Percentiles rank a stretch among this genome's conserved stretches.
These are phyloP conservation scores for Mastacembelus armatus DNA, from an alignment of 2,797 vertebrate genomes.

Conservation along the genomic window DNA sequence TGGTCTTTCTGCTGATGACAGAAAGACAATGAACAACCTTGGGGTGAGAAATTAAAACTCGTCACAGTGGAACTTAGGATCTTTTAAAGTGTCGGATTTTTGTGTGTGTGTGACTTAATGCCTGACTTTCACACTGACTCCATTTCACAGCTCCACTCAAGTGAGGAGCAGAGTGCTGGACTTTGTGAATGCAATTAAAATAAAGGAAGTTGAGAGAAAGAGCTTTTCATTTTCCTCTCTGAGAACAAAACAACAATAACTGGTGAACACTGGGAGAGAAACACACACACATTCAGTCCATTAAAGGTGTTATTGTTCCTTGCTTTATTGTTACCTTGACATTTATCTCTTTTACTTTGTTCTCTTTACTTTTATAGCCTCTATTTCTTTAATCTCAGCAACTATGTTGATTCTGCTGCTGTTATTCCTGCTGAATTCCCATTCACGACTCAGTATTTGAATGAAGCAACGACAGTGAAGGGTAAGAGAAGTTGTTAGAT, in stretches of 20 bases:
- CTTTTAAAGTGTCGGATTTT: slow-evolving; percentile 27
- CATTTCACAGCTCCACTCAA: slow-evolving; percentile 36
- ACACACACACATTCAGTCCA: not conserved
- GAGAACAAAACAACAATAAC: slow-evolving; percentile 50
- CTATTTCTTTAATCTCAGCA: not conserved
- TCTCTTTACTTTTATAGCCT: slow-evolving; percentile 23
- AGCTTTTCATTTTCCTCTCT: slow-evolving; percentile 24
- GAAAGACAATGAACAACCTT: not conserved
- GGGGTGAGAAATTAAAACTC: slow-evolving; percentile 15
- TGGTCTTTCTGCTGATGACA: slow-evolving; percentile 10
- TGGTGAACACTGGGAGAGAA: slow-evolving; percentile 19
- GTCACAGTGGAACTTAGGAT: not conserved
- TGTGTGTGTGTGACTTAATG: slow-evolving; percentile 24
- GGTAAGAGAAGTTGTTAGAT: not conserved
- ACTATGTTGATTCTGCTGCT: not conserved
- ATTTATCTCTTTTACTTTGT: slow-evolving; percentile 47
- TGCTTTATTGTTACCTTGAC: slow-evolving; percentile 46
- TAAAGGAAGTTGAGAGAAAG: slow-evolving; percentile 50
- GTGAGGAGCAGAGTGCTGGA: slow-evolving; percentile 23
- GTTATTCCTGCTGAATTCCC: not conserved
- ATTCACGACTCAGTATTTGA: not conserved
- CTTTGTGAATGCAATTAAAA: slow-evolving; percentile 54
- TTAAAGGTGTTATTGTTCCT: slow-evolving; percentile 35
- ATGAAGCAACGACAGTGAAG: not conserved
- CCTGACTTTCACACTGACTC: slow-evolving; percentile 3